These are phyloP conservation scores for Aphelocoma californica DNA, from an alignment of 2,797 vertebrate species.

Conservation along the genomic window DNA sequence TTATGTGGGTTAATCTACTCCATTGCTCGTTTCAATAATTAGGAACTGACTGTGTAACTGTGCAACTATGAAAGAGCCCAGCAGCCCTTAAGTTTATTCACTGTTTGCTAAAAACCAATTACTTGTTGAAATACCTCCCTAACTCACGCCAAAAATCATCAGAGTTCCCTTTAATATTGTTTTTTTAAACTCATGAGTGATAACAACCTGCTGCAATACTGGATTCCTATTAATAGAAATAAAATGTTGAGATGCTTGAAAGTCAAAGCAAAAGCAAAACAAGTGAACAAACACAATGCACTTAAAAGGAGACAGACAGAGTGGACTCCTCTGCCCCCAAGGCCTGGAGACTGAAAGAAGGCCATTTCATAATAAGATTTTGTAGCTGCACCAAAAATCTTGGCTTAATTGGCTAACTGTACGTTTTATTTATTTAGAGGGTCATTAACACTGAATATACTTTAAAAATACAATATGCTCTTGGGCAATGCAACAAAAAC, in stretches of 20 bases:
- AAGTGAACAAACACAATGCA: slow-evolving; percentile 7
- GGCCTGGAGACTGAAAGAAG: neutral
- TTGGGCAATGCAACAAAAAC: neutral
- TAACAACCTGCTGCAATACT: neutral
- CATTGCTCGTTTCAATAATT: neutral
- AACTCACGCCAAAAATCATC: slow-evolving; percentile 26
- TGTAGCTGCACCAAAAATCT: slow-evolving; percentile 4
- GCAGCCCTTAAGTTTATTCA: neutral
- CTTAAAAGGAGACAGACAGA: neutral
- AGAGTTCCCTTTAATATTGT: neutral
- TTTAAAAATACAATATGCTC: neutral
- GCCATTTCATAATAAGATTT: slow-evolving; percentile 10
- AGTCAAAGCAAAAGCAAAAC: slow-evolving; percentile 37
- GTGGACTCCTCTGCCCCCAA: neutral
- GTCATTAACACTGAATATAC: neutral
- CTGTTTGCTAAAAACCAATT: neutral
- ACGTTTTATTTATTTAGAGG: slow-evolving; percentile 23
- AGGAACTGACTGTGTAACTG: neutral
- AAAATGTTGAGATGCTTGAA: slow-evolving; percentile 17
- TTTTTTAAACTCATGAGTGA: neutral
- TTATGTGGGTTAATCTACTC: neutral
- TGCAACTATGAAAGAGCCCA: neutral
- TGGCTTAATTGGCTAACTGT: slow-evolving; percentile 11
- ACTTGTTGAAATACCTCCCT: neutral
- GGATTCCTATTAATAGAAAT: slow-evolving; percentile 30